Evolutionary conservation across 2,113 vertebrate species (phyloP).

Genomic region (Chloebia gouldiae): DNA sequence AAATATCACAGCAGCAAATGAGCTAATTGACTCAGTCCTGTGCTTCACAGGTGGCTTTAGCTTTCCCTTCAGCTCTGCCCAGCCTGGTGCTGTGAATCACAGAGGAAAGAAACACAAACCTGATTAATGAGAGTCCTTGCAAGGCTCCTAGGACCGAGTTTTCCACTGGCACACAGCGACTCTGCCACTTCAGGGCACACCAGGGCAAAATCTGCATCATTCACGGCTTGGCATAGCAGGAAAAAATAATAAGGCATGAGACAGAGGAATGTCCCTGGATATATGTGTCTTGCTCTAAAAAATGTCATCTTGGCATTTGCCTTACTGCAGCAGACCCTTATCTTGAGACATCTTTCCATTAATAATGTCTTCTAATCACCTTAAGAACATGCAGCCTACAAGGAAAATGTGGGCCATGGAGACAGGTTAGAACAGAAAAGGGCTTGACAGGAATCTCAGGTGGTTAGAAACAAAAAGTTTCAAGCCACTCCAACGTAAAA

Average conservation of each 20-base stretch:
- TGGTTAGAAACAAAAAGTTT: not conserved
- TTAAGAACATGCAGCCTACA: not conserved
- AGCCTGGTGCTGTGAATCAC: not conserved
- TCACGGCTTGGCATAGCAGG: not conserved
- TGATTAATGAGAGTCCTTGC: not conserved
- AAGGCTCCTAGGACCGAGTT: not conserved
- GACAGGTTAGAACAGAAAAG: not conserved
- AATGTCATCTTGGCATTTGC: conserved; percentile 22
- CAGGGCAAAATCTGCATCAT: not conserved
- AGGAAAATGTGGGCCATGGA: not conserved
- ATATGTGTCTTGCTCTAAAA: not conserved
- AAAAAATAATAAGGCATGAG: not conserved
- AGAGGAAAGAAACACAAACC: not conserved
- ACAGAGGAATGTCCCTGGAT: not conserved
- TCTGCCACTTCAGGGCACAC: not conserved
- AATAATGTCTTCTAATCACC: not conserved
- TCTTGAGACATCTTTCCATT: not conserved
- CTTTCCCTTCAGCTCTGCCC: not conserved
- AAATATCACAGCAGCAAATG: not conserved
- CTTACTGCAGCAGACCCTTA: conserved; percentile 1
- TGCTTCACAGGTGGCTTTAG: not conserved
- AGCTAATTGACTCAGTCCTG: not conserved
- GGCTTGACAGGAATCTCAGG: not conserved
- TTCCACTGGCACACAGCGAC: not conserved
- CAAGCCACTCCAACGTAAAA: not conserved